These are phyloP conservation scores for Nothura maculosa DNA, from an alignment of 2,797 vertebrate species.

Conservation along the genomic window DNA sequence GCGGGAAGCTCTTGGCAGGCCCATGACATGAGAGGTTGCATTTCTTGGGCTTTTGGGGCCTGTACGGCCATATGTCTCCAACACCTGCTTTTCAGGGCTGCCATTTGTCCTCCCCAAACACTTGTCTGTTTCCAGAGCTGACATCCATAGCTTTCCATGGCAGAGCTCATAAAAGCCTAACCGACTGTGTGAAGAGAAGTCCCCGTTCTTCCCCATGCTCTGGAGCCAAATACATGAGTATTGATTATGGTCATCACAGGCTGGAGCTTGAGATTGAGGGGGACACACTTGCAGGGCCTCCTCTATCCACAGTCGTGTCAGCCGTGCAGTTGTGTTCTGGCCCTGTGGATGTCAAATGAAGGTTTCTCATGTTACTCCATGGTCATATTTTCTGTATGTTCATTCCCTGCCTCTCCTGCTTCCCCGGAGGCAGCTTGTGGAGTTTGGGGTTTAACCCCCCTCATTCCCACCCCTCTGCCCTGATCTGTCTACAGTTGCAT, in stretches of 20 bases:
- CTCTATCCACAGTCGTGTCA: neutral
- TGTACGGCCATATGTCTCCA: neutral
- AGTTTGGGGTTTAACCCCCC: neutral
- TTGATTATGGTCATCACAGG: neutral
- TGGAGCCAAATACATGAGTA: neutral
- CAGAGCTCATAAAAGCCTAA: neutral
- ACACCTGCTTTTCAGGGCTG: neutral
- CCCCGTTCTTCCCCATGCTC: neutral
- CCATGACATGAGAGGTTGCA: neutral
- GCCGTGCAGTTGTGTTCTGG: neutral
- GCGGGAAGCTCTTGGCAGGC: neutral
- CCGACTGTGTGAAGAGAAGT: neutral
- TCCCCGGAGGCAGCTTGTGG: neutral
- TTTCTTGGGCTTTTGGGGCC: neutral
- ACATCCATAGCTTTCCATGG: neutral
- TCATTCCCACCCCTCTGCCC: neutral
- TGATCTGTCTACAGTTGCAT: fast-evolving
- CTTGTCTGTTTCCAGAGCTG: neutral
- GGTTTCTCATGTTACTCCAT: neutral
- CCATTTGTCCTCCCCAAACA: neutral
- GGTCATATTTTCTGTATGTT: neutral
- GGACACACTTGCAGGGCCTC: neutral
- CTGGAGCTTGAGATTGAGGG: neutral
- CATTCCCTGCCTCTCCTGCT: neutral
- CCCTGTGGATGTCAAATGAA: neutral